Conservation (phyloP, 2,888 invertebrate genomes). For the Lithophane ornitopus region DNA sequence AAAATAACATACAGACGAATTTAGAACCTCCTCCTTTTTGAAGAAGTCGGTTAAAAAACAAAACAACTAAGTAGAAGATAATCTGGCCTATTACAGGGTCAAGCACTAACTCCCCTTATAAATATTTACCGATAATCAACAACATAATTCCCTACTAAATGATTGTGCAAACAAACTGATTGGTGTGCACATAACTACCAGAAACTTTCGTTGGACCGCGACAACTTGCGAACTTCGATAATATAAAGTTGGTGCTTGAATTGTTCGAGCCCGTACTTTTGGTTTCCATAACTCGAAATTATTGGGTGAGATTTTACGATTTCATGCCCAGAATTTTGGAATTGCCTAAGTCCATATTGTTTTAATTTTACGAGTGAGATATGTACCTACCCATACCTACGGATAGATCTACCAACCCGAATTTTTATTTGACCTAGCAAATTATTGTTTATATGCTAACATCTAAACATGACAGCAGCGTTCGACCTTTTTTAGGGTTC, state of each 20-base stretch:
- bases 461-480: too few species aligned
- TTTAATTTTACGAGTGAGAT: background rate
- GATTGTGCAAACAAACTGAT: conserved; percentile 52
- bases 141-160: conserved; percentile 54
- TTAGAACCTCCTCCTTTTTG: too few species aligned
- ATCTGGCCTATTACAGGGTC: background rate
- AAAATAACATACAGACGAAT: too few species aligned
- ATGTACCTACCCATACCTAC: too few species aligned
- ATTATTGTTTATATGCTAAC: too few species aligned
- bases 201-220: conserved; percentile 72
- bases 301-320: conserved; percentile 18
- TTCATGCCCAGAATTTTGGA: background rate
- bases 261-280: conserved; percentile 65
- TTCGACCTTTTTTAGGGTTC: too few species aligned
- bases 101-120: background rate
- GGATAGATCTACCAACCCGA: too few species aligned
- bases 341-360: background rate
- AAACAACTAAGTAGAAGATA: background rate
- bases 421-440: too few species aligned
- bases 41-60: too few species aligned
- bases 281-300: conserved; percentile 38
- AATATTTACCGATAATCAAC: conserved; percentile 40
- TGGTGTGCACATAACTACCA: conserved; percentile 62
- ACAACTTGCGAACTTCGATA: conserved; percentile 78
- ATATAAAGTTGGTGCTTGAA: conserved; percentile 77